Evolutionary conservation across 2,888 invertebrate genomes (phyloP), one percentile per base, ranked within the genome.

Genomic region (Lymantria monacha): DNA sequence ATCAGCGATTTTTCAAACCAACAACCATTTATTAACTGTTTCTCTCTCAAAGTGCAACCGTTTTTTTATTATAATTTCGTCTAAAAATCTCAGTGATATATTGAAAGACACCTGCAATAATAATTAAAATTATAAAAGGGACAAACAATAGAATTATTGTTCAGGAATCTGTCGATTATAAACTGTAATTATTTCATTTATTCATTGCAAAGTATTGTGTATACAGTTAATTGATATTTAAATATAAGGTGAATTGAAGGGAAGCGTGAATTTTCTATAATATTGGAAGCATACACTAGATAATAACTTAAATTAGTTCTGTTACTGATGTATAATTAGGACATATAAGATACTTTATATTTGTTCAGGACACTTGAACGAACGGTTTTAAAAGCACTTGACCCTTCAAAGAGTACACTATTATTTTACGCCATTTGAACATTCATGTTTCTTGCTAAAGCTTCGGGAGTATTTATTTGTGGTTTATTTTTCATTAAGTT

Each of bases 311-410:
- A 76, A 81, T 82, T 79, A 76, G 73, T 76, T 72, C 67, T 69
- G 59, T 59, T 54, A 57, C 57, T 52, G 64, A 55, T 69, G 61
- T 79, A 69, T 83, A 77, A 88, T 88, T 87, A 85, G 76, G 76
- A 79, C 81, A 83, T 81, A 80, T 79, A 81, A 78, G 70, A 76
- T 69, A 81, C 84, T 85, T 88, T 90, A 83, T 88, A 70, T 86
- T 82, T 90, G 87, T 75, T 79, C 85, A 85, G 76, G 80, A 80
- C 64, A 82, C 85, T 78, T 85, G 86, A 86, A 89, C 81, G 75
- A 60, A 72, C 71, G 72, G 81, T 79, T 83, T 76, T 63, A 69
- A 81, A 83, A 69, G 71, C 85, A 82, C 71, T 76, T 79, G 74
- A 76, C 79, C 88, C 74, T 79, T 74, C 56, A 63, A 66, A 61